Evolutionary conservation across 2,113 vertebrate species (phyloP), one percentile per base, ranked within the genome.

Genomic region (Myotis lucifugus): DNA sequence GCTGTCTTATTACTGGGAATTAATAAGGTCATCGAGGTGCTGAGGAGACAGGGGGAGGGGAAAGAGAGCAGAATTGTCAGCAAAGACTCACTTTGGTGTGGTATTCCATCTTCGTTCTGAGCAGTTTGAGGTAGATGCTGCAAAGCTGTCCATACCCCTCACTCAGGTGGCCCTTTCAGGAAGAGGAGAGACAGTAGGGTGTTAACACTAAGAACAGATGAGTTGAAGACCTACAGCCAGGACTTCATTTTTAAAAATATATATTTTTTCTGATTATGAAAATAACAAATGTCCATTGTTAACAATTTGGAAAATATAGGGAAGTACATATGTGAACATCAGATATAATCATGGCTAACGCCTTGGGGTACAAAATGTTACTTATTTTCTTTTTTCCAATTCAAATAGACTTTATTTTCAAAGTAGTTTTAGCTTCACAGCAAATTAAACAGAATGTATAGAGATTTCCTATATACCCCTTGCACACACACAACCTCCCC

Each of bases 31-130:
- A 32, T 1, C 0, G 6, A 14, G 5, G 27, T 37, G 14, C 6
- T 18, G 32, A n/a, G 64, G 21, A 27, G 29, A 11, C 2, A 0
- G 1, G 0, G 2, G 10, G 27, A 4, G 23, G 46, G 17, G 46
- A 10, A 48, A 13, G 73, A 19, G 13, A 3, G 34, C 11, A 18
- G 73, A 32, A 2, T 0, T 0, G 25, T 4, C 14, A 0, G 9
- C 6, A 5, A 13, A 70, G 5, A 54, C 97, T 99, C 98, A 99
- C 99, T 98, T 99, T 99, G 96, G 99, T 99, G 98, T 99, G 99
- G 97, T 99, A 99, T 96, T 99, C 99, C 99, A 99, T 99, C 99
- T 99, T 99, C 96, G 99, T 99, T 98, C 99, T 99, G 98, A 99
- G 99, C 96, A 99, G 98, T 98, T 99, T 99, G 99, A 99, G 99